Percentiles rank a stretch among this genome's conserved stretches.
phyloP scores from a whole-genome alignment of 2,888 invertebrate species.

The Drosophila hamatofila region DNA sequence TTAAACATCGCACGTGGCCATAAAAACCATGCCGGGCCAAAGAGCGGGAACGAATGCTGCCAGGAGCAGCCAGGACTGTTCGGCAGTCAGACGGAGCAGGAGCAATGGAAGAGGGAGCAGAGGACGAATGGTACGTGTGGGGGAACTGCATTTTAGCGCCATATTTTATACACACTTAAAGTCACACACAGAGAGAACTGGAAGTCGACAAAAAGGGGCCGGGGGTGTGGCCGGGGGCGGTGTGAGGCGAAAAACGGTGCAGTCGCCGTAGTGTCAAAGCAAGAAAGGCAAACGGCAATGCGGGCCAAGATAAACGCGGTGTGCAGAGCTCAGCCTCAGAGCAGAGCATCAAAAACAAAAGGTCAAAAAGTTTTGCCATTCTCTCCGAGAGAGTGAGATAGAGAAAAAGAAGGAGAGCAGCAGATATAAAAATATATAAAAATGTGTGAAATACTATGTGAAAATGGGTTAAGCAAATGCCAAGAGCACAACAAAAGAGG shows the following conservation, averaged over 20 bases:
- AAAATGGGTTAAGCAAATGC: conserved; percentile 70
- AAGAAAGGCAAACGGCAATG: conserved; percentile 69
- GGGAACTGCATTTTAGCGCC: conserved; percentile 77
- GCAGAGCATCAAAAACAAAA: conserved; percentile 63
- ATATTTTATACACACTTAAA: conserved; percentile 80
- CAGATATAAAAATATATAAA: conserved; percentile 4
- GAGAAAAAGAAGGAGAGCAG: not conserved
- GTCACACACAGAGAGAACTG: conserved; percentile 69
- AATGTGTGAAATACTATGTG: conserved; percentile 36
- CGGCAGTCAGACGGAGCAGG: conserved; percentile 13
- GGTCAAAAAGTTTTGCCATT: conserved; percentile 63
- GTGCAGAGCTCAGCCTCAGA: conserved; percentile 9
- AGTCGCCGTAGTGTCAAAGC: conserved; percentile 71
- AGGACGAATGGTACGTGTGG: conserved; percentile 35
- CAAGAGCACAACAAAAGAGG: conserved; percentile 57
- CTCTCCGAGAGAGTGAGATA: not conserved
- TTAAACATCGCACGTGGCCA: conserved; percentile 75
- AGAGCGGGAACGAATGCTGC: conserved; percentile 59
- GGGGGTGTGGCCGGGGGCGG: not conserved
- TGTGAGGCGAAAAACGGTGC: conserved; percentile 41
- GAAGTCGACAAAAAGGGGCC: not conserved
- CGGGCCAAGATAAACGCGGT: conserved; percentile 67
- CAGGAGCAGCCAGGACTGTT: conserved; percentile 35
- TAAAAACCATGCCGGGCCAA: conserved; percentile 67
- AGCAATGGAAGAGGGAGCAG: not conserved